Percentiles rank a stretch among this genome's conserved stretches.
Conservation (phyloP, 2,888 invertebrate species). For the Hydrotaea diabolus region DNA sequence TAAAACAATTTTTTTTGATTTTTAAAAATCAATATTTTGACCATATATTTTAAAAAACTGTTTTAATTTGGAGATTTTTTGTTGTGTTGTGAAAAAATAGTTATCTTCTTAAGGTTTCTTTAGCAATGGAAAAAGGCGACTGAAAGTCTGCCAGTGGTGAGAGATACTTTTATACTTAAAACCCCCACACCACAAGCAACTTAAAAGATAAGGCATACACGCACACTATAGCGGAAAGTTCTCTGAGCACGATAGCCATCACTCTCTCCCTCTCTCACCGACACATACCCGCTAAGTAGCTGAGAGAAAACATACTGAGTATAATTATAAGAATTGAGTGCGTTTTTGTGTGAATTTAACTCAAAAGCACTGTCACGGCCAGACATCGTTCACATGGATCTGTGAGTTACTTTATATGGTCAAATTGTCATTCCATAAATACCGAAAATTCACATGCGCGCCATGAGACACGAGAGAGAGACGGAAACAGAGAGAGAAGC, state of each 20-base stretch:
- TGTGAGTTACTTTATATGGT: conserved; percentile 53
- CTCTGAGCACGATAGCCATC: too few relatives aligned
- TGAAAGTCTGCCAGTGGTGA: conserved; percentile 84
- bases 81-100: conserved; percentile 12
- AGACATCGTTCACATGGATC: conserved; percentile 60
- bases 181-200: neutral
- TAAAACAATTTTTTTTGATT: neutral
- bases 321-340: neutral
- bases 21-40: neutral
- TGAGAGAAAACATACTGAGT: neutral
- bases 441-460: conserved; percentile 52
- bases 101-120: conserved; percentile 50
- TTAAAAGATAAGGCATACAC: too few relatives aligned
- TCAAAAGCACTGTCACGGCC: conserved; percentile 4
- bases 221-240: too few relatives aligned
- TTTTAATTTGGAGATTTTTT: too few relatives aligned
- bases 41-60: neutral
- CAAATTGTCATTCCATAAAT: conserved; percentile 13
- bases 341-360: neutral
- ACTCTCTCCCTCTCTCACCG: neutral
- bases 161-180: conserved; percentile 76
- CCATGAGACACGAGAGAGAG: conserved; percentile 21
- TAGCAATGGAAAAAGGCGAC: conserved; percentile 82
- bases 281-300: too few relatives aligned
- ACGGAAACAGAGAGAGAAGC: neutral